Evolutionary conservation across 2,113 vertebrate species (phyloP), one percentile per base, ranked within the genome.

Genomic region (Lanius collurio): DNA sequence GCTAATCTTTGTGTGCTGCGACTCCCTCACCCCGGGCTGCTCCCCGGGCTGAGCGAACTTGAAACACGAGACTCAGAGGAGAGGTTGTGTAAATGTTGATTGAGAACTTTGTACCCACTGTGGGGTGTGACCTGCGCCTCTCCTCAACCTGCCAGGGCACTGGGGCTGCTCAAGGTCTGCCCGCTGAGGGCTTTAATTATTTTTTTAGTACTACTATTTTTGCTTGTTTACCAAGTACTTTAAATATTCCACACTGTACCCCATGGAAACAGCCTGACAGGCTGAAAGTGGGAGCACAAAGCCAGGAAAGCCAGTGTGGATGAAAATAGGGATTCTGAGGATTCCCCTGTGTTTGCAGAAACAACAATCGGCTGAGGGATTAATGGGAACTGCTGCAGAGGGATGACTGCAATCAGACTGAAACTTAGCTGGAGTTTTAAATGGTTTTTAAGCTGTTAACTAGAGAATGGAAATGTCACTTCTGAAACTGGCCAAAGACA

Each of bases 181-280:
- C 52, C 53, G 0, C 10, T 1, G 21, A 12, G n/a, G 1, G 28
- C 7, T 37, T 18, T 3, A 3, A 27, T 75, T 10, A 7, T 24
- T 11, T 1, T 1, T 5, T 13, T 19, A 2, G 15, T 49, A 1
- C 17, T 44, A 3, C 15, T 9, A 1, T 16, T 57, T 44, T 4
- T 15, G 2, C 52, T 53, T 35, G 22, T 10, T 62, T 55, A 15
- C 17, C 31, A 1, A 9, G 67, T 3, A 46, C 46, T 77, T 27
- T 5, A 15, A 49, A 15, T 35, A 4, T 19, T 52, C 19, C 14
- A 3, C 19, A 3, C 30, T 7, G 39, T 10, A 2, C 53, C 33
- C 42, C 20, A 0, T 31, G 3, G 5, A n/a, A 73, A 55, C 31
- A 23, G 50, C 39, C 42, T 0, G 2, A 6, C 33, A 28, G 37